Percentiles rank a stretch among this genome's conserved stretches.
Evolutionary conservation across 1,140 invertebrate genomes (phyloP).

Genomic region (Trachelipus rathkii): DNA sequence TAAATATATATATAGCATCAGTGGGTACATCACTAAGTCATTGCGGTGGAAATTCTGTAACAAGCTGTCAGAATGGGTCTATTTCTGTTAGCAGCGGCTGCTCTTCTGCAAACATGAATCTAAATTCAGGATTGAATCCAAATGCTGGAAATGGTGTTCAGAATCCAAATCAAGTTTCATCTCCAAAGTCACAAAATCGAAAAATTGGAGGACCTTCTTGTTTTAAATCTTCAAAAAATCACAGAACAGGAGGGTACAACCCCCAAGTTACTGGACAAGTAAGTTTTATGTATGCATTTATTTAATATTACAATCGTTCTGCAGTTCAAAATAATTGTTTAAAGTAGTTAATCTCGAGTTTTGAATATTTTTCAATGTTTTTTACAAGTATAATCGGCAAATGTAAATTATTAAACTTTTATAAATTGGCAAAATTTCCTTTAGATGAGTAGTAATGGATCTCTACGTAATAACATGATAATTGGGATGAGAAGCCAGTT

Average conservation of each 20-base stretch:
- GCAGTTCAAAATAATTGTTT: too few species aligned
- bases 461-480: constrained; percentile 32
- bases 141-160: constrained; percentile 15
- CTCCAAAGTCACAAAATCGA: constrained; percentile 55
- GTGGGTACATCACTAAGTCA: constrained; percentile 30
- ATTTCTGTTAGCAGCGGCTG: neutral
- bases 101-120: neutral
- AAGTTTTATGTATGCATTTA: constrained; percentile 16
- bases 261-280: constrained; percentile 37
- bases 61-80: neutral
- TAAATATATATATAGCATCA: constrained; percentile 26
- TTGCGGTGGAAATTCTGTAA: neutral
- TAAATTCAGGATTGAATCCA: constrained; percentile 30
- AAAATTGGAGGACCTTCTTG: constrained; percentile 46
- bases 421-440: neutral
- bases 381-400: neutral
- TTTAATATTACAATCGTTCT: constrained; percentile 10
- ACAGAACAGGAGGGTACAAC: constrained; percentile 31
- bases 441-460: constrained; percentile 34
- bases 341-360: too few species aligned
- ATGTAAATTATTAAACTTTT: neutral
- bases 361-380: too few species aligned
- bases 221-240: constrained; percentile 32
- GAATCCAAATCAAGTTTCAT: constrained; percentile 54
- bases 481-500: constrained; percentile 39